Conservation (phyloP, 2,888 invertebrate genomes). For the Drosophila pseudotakahashii region DNA sequence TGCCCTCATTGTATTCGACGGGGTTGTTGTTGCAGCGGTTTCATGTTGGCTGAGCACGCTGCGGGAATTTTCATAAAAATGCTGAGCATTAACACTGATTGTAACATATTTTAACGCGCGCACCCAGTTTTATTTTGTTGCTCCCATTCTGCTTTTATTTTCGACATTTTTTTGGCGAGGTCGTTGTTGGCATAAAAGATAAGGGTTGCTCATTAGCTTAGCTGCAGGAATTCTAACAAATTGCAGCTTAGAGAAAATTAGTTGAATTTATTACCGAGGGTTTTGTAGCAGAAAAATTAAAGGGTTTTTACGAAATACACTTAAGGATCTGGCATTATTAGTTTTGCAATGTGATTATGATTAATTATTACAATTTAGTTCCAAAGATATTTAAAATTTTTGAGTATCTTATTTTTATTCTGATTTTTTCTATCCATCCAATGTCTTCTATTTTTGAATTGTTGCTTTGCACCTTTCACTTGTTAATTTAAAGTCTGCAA, state of each 20-base stretch:
- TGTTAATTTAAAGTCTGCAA: background rate
- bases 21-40: conserved; percentile 23
- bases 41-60: conserved; percentile 43
- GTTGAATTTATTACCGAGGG: conserved; percentile 21
- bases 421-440: background rate
- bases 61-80: conserved; percentile 72
- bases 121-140: conserved; percentile 54
- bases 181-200: conserved; percentile 20
- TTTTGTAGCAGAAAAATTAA: background rate
- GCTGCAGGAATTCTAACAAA: conserved; percentile 33
- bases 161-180: conserved; percentile 9
- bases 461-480: background rate
- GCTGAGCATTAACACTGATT: conserved; percentile 75
- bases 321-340: background rate
- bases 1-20: conserved; percentile 50
- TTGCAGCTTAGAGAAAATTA: conserved; percentile 38
- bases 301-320: background rate
- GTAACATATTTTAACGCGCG: conserved; percentile 64
- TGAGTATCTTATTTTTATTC: too few relatives aligned
- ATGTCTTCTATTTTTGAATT: too few relatives aligned
- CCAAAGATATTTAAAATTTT: too few relatives aligned
- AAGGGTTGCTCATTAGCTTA: conserved; percentile 55
- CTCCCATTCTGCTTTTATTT: background rate
- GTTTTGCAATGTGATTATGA: too few relatives aligned
- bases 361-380: too few relatives aligned